Base-by-base conservation (phyloP, 2,888 invertebrate species). In the Molanna angustata region DNA sequence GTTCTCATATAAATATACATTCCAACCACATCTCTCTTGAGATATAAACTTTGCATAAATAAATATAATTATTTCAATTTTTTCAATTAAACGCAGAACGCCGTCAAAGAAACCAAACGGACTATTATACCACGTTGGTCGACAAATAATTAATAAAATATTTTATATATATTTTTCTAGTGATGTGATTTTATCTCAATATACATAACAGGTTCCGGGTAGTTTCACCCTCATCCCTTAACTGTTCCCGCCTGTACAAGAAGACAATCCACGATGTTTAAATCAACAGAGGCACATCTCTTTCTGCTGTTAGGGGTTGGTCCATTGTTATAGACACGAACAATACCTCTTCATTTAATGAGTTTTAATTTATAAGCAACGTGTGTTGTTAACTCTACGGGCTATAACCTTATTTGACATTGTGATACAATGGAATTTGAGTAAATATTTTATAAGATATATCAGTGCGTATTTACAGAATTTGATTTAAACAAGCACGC, bases 361-460 rank as follows among this genome's bases (percentile, higher is more conserved):
- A 52, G 54, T 54, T 57, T 57, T 57, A 57, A 57, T 57, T 57
- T 54, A 57, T 57, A 57, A 54, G 35, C 57, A 49, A 57, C 56
- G 56, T 50, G 53, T 56, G 56, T 47, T 44, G n/a, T n/a, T n/a
- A n/a, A 27, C 48, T 20, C 16, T 44, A 20, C 19, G 43, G 20
- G 22, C 32, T 19, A 43, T n/a, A n/a, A n/a, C n/a, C n/a, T n/a
- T n/a, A 43, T 52, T 52, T 47, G 52, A 7, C 6, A 31, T 32
- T 31, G 14, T 42, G 17, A 20, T 18, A 35, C 35, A 31, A 44
- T 17, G 20, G 49, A 40, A 18, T 16, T 19, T 31, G 17, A n/a
- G 22, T 54, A 47, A 54, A 54, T 54, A 50, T 54, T 54, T 51
- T 18, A 54, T 27, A 42, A 32, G 33, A 11, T 20, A 20, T 54